Evolutionary conservation across 1,140 invertebrate genomes (phyloP), one percentile per base, ranked within the genome.

Genomic region (Euwallacea fornicatus): DNA sequence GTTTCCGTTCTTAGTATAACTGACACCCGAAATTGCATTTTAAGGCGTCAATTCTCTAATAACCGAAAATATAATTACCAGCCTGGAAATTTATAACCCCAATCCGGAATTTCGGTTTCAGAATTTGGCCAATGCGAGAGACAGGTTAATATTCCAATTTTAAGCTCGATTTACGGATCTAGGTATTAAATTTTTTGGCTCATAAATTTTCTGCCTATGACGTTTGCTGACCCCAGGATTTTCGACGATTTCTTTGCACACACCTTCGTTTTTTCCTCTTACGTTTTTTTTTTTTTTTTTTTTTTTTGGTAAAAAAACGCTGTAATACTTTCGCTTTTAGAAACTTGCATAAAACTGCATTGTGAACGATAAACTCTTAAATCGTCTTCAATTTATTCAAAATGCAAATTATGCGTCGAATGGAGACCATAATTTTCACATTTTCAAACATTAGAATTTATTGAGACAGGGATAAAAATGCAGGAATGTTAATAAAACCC

Each of bases 401-500:
- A 33, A 33, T 33, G 21, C 21, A 33, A 33, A 33, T 33, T 1
- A 4, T 33, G 21, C 21, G 21, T 33, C 21, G 21, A 33, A 33
- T 33, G 21, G 21, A 33, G 21, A 33, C 21, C 21, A 33, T 33
- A 33, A 33, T 33, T 33, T 33, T 4, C 21, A 4, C 21, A 33
- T 33, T 33, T 33, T 33, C 1, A 33, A 33, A 33, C 21, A 33
- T 33, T 33, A 43, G 59, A 64, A 64, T 46, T 46, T 64, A 47
- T 46, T 21, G 46, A 13, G 9, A 33, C 21, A 10, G 8, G 55
- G 42, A 68, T 68, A 60, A 68, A 68, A 68, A 68, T 68, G 66
- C 65, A 66, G 54, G 56, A 60, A 68, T 68, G 66, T 68, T 68
- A 68, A 68, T 68, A 60, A 68, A 68, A 66, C 11, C 46, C 13